These are phyloP conservation scores for Paradisaea rubra DNA, from an alignment of 2,113 vertebrate genomes.

Conservation along the genomic window DNA sequence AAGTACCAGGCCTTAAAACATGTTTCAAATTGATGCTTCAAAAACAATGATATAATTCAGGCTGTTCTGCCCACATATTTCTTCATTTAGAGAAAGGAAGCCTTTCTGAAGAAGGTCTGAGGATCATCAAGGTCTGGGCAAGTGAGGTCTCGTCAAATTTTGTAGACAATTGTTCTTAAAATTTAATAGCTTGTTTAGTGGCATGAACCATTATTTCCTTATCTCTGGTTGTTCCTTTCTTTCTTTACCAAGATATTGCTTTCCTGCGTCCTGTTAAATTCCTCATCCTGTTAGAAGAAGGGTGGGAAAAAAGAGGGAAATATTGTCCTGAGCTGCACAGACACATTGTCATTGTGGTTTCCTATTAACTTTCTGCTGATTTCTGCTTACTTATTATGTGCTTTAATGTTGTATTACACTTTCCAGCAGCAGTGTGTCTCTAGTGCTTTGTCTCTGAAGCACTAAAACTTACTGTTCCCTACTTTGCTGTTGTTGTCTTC, in stretches of 20 bases:
- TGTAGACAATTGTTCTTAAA: neutral
- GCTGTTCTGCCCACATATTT: neutral
- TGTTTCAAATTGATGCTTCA: neutral
- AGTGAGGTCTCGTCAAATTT: constrained; percentile 28
- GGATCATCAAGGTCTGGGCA: neutral
- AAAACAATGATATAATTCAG: neutral
- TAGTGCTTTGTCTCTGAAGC: constrained; percentile 4
- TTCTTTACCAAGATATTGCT: constrained; percentile 35
- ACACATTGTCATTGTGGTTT: neutral
- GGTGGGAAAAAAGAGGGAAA: neutral
- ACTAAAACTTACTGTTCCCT: neutral
- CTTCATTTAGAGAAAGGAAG: neutral
- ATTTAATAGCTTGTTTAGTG: constrained; percentile 1
- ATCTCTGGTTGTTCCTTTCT: constrained; percentile 56
- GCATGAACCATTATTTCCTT: constrained; percentile 20
- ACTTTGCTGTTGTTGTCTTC: neutral
- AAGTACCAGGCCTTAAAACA: neutral
- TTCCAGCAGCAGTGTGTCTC: constrained; percentile 30
- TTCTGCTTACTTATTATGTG: neutral
- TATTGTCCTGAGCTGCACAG: neutral
- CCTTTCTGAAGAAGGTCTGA: neutral
- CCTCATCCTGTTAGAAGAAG: constrained; percentile 28
- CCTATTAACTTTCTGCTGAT: neutral
- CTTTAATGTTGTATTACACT: constrained; percentile 8
- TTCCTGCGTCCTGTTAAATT: constrained; percentile 50